phyloP scores from a whole-genome alignment of 2,113 vertebrate genomes.

The Megaceryle torquata region DNA sequence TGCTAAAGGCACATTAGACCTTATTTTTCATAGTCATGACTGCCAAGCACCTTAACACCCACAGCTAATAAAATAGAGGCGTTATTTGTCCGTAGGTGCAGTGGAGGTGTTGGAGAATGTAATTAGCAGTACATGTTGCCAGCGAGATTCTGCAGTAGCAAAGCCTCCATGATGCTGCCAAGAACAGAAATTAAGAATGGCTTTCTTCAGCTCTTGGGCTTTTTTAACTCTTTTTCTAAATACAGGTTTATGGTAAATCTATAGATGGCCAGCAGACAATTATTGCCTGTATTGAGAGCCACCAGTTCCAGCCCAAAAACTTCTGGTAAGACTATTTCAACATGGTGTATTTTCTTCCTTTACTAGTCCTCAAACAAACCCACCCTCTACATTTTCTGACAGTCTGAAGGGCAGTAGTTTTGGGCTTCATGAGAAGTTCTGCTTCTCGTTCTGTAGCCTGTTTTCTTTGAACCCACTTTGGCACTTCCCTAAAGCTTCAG shows the following conservation, averaged over 20 bases:
- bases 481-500: not conserved
- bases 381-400: not conserved
- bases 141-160: not conserved
- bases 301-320: slow-evolving; percentile 96
- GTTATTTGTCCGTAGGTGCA: not conserved
- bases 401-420: not conserved
- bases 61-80: not conserved
- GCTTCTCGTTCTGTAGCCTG: not conserved
- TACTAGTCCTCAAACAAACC: not conserved
- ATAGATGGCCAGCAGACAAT: slow-evolving; percentile 96
- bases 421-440: not conserved
- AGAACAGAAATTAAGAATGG: not conserved
- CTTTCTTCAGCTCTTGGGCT: not conserved
- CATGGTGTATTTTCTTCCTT: not conserved
- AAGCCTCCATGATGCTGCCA: not conserved
- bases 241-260: slow-evolving; percentile 93
- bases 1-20: not conserved
- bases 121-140: not conserved
- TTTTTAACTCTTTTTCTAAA: slow-evolving; percentile 42
- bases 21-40: not conserved
- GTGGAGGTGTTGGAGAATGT: not conserved
- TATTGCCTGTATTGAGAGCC: slow-evolving; percentile 94
- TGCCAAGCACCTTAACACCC: not conserved
- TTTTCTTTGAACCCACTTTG: not conserved
- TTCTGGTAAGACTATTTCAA: slow-evolving; percentile 85